phyloP scores from a whole-genome alignment of 2,797 vertebrate species.

The Pseudochirops corinnae region DNA sequence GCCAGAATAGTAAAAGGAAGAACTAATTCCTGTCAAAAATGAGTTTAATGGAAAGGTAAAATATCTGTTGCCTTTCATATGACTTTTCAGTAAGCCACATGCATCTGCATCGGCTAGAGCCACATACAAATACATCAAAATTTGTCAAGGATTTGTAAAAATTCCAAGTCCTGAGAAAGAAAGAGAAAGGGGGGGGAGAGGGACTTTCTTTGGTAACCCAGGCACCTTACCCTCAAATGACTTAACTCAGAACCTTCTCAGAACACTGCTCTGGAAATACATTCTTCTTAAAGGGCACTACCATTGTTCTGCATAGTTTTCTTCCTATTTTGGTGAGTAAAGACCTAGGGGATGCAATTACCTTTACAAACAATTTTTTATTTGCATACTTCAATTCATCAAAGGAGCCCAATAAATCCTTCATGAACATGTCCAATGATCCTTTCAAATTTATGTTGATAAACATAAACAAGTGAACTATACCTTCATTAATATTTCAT shows the following conservation, averaged over 20 bases:
- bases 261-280: background rate
- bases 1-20: conserved; percentile 55
- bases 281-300: background rate
- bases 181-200: no score
- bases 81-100: background rate
- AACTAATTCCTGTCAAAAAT: conserved; percentile 55
- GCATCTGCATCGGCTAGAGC: background rate
- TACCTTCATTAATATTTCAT: background rate
- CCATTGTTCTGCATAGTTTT: background rate
- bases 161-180: rapidly evolving
- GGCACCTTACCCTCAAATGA: background rate
- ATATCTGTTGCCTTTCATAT: conserved; percentile 25
- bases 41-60: conserved; percentile 42
- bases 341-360: background rate
- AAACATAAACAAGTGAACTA: conserved; percentile 2
- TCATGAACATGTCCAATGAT: conserved; percentile 1
- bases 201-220: background rate
- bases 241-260: background rate
- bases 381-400: conserved; percentile 5
- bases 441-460: conserved; percentile 11
- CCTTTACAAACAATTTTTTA: background rate
- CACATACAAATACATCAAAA: background rate
- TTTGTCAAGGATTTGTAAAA: background rate
- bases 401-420: background rate
- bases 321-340: background rate